Base-by-base conservation (phyloP, 2,888 invertebrate genomes). In the Leptarthrus brevirostris region DNA sequence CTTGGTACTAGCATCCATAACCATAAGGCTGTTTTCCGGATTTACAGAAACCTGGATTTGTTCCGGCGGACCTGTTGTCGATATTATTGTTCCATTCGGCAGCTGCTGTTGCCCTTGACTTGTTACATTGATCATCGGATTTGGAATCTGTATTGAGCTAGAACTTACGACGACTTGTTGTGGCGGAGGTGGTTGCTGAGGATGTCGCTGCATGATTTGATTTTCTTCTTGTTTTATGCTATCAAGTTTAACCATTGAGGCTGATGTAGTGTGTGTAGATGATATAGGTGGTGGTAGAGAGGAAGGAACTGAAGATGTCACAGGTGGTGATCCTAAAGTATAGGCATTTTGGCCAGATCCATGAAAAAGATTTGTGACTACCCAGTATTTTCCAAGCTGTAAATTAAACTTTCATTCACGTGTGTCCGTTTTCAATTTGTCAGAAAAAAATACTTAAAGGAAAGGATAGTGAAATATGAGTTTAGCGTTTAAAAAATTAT, bases 361-460 rank as follows among this genome's bases (percentile, higher is more conserved):
- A 78, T 92, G 93, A 82, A 93, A 90, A 78, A 93, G 87, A 88
- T 93, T 93, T 76, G 93, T 92, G 83, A 93, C 89, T 82, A 93
- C 92, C 93, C 92, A 93, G 84, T 93, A 93, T 85, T 93, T 93
- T 78, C 92, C 92, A 81, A 92, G 78, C 81, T 91, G 86, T 89
- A 91, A 82, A 90, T 90, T 44, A 47, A 16, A 49, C 0, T 20
- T 20, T n/a, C n/a, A n/a, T n/a, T n/a, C n/a, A n/a, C n/a, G n/a
- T n/a, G n/a, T n/a, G n/a, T n/a, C n/a, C n/a, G n/a, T n/a, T n/a
- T n/a, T n/a, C n/a, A n/a, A n/a, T n/a, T n/a, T n/a, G n/a, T n/a
- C n/a, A n/a, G n/a, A n/a, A n/a, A n/a, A n/a, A n/a, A 36, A 36
- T 36, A 8, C 10, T 36, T 36, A 12, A n/a, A n/a, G n/a, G n/a